Conservation (phyloP, 2,113 vertebrate genomes). For the Canis aureus region DNA sequence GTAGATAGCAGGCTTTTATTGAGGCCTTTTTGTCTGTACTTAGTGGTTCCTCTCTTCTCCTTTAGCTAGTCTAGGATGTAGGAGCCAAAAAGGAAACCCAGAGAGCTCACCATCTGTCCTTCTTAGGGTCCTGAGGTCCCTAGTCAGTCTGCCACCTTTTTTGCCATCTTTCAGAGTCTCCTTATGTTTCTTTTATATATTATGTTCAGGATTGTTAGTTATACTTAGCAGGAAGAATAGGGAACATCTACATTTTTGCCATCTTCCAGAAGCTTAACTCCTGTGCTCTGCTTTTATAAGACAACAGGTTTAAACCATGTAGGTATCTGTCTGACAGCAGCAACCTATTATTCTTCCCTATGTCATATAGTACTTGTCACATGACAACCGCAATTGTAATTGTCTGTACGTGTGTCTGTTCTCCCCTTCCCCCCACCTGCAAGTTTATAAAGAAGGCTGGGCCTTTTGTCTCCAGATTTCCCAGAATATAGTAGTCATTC, state of each 20-base stretch:
- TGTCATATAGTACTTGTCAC: background rate
- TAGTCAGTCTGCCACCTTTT: background rate
- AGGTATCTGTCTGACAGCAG: background rate
- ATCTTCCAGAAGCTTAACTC: background rate
- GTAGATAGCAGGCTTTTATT: background rate
- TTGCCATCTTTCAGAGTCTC: background rate
- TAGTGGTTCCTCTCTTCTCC: background rate
- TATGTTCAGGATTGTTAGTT: background rate
- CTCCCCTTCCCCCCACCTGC: background rate
- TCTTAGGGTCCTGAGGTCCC: background rate
- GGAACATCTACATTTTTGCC: background rate
- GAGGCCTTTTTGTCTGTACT: background rate
- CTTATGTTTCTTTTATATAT: background rate
- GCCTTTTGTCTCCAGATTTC: background rate
- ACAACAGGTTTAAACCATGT: background rate
- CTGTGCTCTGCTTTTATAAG: background rate
- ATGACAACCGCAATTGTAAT: background rate
- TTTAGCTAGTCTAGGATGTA: background rate
- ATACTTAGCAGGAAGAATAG: background rate
- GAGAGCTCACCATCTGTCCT: background rate
- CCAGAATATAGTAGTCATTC: background rate
- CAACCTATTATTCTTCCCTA: background rate
- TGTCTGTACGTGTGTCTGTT: background rate
- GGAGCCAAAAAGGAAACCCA: background rate
- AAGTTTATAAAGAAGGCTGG: background rate